Evolutionary conservation across 2,888 invertebrate species (phyloP).

Genomic region (Yponomeuta cagnagella): DNA sequence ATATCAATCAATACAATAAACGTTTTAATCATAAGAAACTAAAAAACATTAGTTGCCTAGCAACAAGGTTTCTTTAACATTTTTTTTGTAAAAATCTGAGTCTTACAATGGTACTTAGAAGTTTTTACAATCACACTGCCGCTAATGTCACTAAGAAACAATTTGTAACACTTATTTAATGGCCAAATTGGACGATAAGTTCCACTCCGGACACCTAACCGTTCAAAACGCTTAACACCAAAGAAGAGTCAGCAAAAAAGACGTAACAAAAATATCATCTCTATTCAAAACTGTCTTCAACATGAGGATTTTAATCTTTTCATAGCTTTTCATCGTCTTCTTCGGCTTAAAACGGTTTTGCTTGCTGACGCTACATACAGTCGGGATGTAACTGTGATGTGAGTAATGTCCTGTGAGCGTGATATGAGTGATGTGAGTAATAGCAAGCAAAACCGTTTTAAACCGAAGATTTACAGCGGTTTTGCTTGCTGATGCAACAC

Average conservation of each 20-base stretch:
- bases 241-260: not conserved
- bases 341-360: not conserved
- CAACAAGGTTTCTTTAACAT: not conserved
- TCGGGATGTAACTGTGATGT: too few species aligned
- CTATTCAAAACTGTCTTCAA: not conserved
- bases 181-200: constrained; percentile 22
- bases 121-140: not conserved
- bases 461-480: too few species aligned
- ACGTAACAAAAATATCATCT: not conserved
- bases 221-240: constrained; percentile 9
- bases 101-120: not conserved
- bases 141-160: not conserved
- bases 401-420: too few species aligned
- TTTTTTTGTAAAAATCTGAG: not conserved
- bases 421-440: too few species aligned
- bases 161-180: constrained; percentile 20
- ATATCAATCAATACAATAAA: too few species aligned
- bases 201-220: constrained; percentile 19
- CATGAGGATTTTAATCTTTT: not conserved
- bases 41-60: too few species aligned
- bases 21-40: too few species aligned
- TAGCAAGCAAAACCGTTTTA: too few species aligned
- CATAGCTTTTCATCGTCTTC: not conserved
- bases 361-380: not conserved
- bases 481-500: not conserved